Evolutionary conservation across 1,140 invertebrate species (phyloP).

Genomic region (Doryteuthis pealeii): DNA sequence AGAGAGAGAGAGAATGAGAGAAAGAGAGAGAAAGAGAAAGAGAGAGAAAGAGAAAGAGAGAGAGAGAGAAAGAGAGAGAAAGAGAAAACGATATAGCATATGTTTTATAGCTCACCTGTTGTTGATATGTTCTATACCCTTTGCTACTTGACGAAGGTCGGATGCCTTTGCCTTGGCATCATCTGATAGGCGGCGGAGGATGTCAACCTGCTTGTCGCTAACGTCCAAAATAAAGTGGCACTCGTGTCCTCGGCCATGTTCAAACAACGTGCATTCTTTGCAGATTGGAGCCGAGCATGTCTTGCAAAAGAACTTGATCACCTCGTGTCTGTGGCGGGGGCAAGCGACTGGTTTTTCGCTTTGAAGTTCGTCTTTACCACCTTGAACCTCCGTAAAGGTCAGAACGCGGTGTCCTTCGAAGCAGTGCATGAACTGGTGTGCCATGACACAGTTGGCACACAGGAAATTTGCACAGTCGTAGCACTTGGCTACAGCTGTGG

Average conservation of each 20-base stretch:
- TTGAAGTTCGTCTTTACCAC: constrained; percentile 59
- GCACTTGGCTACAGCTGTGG: constrained; percentile 69
- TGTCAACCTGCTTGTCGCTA: constrained; percentile 72
- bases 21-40: not conserved
- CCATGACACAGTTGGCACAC: constrained; percentile 95
- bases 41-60: not conserved
- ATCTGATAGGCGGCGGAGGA: constrained; percentile 76
- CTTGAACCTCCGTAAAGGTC: constrained; percentile 70
- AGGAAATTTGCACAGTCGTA: constrained; percentile 93
- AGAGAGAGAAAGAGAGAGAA: not conserved
- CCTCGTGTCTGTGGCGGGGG: constrained; percentile 81
- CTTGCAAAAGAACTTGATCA: constrained; percentile 87
- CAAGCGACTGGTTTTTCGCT: constrained; percentile 70
- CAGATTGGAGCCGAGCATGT: constrained; percentile 88
- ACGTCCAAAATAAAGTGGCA: constrained; percentile 56
- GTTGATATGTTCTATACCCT: constrained; percentile 82
- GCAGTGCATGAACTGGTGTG: constrained; percentile 97
- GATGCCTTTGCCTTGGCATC: constrained; percentile 82
- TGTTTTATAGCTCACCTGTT: constrained; percentile 56
- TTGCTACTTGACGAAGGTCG: constrained; percentile 80
- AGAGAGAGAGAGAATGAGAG: too few species aligned
- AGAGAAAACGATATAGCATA: too few species aligned
- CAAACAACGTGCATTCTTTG: constrained; percentile 87
- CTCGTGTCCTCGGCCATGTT: constrained; percentile 86
- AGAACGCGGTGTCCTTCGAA: constrained; percentile 90